Percentiles rank a stretch among this genome's conserved stretches.
Evolutionary conservation across 2,113 vertebrate species (phyloP).

Genomic region (Vimba vimba): DNA sequence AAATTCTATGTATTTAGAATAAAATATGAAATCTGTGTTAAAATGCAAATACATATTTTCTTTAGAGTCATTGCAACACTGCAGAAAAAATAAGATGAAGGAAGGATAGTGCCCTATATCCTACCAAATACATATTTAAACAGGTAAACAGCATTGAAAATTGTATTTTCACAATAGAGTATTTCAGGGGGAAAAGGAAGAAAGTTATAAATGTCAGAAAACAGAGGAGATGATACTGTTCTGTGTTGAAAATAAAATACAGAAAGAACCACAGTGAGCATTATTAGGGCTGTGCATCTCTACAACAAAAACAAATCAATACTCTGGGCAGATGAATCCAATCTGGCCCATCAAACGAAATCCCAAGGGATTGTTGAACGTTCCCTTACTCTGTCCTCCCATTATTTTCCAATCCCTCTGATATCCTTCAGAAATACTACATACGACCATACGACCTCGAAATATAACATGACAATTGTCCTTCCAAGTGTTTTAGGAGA

Average conservation of each 20-base stretch:
- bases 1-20: not conserved
- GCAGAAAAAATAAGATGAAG: not conserved
- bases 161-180: constrained; percentile 19
- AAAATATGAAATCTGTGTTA: not conserved
- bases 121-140: constrained; percentile 9
- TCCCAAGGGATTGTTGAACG: constrained; percentile 63
- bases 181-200: constrained; percentile 56
- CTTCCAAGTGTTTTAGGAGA: not conserved
- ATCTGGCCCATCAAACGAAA: constrained; percentile 70
- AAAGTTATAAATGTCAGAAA: constrained; percentile 58
- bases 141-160: not conserved
- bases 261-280: constrained; percentile 60
- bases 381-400: constrained; percentile 68
- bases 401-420: constrained; percentile 70
- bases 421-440: constrained; percentile 68
- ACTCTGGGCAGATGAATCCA: constrained; percentile 74
- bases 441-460: constrained; percentile 37
- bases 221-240: constrained; percentile 66
- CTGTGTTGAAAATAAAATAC: constrained; percentile 58
- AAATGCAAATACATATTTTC: not conserved
- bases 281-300: constrained; percentile 55
- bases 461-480: not conserved
- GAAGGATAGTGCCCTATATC: not conserved
- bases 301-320: constrained; percentile 78
- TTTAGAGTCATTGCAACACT: not conserved